These are phyloP conservation scores for Phymastichus coffea DNA, from an alignment of 1,140 invertebrate species.

Conservation along the genomic window DNA sequence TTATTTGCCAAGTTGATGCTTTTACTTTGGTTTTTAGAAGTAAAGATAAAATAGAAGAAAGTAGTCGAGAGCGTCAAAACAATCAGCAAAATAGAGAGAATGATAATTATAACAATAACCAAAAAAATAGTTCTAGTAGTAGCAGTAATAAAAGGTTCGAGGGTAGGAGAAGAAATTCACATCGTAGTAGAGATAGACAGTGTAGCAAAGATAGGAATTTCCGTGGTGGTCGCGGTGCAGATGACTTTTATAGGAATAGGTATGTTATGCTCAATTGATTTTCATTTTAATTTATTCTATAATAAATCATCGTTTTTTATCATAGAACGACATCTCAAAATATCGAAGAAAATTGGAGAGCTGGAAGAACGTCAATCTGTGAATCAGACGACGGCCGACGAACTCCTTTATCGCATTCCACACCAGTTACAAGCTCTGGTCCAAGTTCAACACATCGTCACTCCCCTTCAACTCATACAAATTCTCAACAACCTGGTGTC, in stretches of 20 bases:
- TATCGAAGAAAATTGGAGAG: slow-evolving; percentile 54
- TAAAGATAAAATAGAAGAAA: slow-evolving; percentile 45
- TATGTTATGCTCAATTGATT: slow-evolving; percentile 28
- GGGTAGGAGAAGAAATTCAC: slow-evolving; percentile 41
- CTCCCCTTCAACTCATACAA: slow-evolving; percentile 35
- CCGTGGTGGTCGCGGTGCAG: slow-evolving; percentile 38
- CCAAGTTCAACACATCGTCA: slow-evolving; percentile 33
- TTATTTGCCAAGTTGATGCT: slow-evolving; percentile 8
- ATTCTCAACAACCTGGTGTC: slow-evolving; percentile 46
- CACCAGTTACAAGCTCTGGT: slow-evolving; percentile 36
- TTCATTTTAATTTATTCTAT: slow-evolving; percentile 1
- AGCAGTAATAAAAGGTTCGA: slow-evolving; percentile 40
- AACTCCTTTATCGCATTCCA: slow-evolving; percentile 37
- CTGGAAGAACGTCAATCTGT: slow-evolving; percentile 45
- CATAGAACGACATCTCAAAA: slow-evolving; percentile 29
- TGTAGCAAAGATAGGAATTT: slow-evolving; percentile 53
- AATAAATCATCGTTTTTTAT: no score
- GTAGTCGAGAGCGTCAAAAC: slow-evolving; percentile 49
- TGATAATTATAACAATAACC: slow-evolving; percentile 50
- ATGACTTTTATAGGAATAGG: slow-evolving; percentile 46
- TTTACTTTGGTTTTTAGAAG: slow-evolving; percentile 36
- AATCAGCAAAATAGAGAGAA: slow-evolving; percentile 55
- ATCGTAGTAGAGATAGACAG: slow-evolving; percentile 50
- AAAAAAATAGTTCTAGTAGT: slow-evolving; percentile 40
- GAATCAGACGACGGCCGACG: slow-evolving; percentile 48